Evolutionary conservation across 2,888 invertebrate genomes (phyloP).

Genomic region (Papilio gigon): DNA sequence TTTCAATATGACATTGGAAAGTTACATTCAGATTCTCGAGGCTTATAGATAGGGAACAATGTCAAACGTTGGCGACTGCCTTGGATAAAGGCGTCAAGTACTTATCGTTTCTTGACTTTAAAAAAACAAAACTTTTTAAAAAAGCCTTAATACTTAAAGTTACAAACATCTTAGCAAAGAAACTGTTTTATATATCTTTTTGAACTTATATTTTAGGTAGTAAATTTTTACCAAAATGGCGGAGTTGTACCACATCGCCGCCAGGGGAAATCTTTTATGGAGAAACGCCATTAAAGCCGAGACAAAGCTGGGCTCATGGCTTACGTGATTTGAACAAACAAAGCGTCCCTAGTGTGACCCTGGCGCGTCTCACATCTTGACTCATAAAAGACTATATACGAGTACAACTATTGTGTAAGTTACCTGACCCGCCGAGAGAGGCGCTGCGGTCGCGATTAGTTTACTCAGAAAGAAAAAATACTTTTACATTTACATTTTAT

Average conservation of each 20-base stretch:
- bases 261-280: constrained; percentile 38
- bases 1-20: not conserved
- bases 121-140: no score
- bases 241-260: constrained; percentile 28
- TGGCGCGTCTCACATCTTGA: not conserved
- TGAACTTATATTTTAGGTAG: constrained; percentile 6
- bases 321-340: constrained; percentile 23
- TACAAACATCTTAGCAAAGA: not conserved
- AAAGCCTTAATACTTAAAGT: no score
- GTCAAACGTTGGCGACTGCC: no score
- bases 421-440: no score
- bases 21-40: no score
- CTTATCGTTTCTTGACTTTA: no score
- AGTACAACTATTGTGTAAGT: not conserved
- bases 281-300: constrained; percentile 36
- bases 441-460: no score
- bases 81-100: no score
- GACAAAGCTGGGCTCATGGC: constrained; percentile 24
- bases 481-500: not conserved
- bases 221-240: constrained; percentile 18
- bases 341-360: constrained; percentile 20
- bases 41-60: no score
- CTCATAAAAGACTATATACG: not conserved
- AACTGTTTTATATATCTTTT: not conserved
- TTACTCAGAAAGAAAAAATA: no score